phyloP scores from a whole-genome alignment of 2,113 vertebrate species.

The Pollimyrus isidori region DNA sequence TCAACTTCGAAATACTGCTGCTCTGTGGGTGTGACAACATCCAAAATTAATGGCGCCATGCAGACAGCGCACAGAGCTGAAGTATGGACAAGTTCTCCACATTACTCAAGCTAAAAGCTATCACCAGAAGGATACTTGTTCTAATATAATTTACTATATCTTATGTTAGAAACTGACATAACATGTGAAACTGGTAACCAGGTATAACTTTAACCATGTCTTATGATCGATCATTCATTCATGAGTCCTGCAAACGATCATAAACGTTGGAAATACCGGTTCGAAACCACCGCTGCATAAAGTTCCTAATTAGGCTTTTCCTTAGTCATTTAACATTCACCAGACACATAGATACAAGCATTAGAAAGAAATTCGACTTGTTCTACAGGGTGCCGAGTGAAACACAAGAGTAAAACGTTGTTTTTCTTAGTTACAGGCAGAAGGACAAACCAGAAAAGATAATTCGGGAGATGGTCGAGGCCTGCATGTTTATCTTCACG shows the following conservation, averaged over 20 bases:
- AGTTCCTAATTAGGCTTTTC: background rate
- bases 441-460: background rate
- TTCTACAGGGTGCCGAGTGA: background rate
- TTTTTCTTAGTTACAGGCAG: background rate
- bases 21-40: slow-evolving; percentile 59
- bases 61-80: background rate
- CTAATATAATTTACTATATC: background rate
- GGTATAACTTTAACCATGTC: background rate
- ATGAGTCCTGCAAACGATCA: background rate
- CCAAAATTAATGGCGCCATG: background rate
- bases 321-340: background rate
- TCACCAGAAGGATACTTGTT: background rate
- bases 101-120: background rate
- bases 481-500: background rate
- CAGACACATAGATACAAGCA: background rate
- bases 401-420: background rate
- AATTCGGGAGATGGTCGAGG: background rate
- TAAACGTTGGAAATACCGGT: background rate
- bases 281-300: background rate
- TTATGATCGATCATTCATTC: background rate
- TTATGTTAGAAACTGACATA: background rate
- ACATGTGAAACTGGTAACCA: background rate
- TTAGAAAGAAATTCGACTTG: background rate
- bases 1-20: slow-evolving; percentile 94
- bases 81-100: background rate